phyloP scores from a whole-genome alignment of 2,888 invertebrate genomes.

The Chironomus riparius region DNA sequence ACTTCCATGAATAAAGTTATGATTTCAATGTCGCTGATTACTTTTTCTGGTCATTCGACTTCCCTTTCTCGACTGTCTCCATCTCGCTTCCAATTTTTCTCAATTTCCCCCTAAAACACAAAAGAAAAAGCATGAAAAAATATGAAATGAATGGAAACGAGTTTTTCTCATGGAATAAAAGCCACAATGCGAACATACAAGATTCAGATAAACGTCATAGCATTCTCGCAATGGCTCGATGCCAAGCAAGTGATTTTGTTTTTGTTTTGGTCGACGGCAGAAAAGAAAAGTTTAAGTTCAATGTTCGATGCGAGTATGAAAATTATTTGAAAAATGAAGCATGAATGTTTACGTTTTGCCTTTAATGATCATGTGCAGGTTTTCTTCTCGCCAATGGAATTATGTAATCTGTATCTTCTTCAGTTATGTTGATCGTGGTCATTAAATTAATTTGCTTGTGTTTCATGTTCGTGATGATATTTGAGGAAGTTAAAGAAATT shows the following conservation, averaged over 20 bases:
- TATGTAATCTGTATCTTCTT: too few relatives aligned
- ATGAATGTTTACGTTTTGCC: neutral
- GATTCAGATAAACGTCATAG: neutral
- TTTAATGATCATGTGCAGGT: too few relatives aligned
- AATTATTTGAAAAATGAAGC: neutral
- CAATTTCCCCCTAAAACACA: neutral
- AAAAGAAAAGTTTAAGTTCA: neutral
- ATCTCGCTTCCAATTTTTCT: neutral
- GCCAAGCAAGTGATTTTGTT: neutral
- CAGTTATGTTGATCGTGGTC: too few relatives aligned
- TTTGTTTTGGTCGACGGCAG: neutral
- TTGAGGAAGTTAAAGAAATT: too few relatives aligned
- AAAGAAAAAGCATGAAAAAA: neutral
- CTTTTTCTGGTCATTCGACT: neutral
- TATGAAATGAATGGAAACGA: neutral
- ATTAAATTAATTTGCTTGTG: too few relatives aligned
- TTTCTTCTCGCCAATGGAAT: too few relatives aligned
- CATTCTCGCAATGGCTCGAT: neutral
- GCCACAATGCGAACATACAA: neutral
- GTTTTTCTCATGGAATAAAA: neutral
- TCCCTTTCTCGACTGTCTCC: neutral
- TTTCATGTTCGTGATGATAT: too few relatives aligned
- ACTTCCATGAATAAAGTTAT: neutral
- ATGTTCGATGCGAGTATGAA: neutral
- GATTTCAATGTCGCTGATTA: neutral